These are phyloP conservation scores for Acipenser oxyrinchus DNA, from an alignment of 2,797 vertebrate genomes.

Conservation along the genomic window DNA sequence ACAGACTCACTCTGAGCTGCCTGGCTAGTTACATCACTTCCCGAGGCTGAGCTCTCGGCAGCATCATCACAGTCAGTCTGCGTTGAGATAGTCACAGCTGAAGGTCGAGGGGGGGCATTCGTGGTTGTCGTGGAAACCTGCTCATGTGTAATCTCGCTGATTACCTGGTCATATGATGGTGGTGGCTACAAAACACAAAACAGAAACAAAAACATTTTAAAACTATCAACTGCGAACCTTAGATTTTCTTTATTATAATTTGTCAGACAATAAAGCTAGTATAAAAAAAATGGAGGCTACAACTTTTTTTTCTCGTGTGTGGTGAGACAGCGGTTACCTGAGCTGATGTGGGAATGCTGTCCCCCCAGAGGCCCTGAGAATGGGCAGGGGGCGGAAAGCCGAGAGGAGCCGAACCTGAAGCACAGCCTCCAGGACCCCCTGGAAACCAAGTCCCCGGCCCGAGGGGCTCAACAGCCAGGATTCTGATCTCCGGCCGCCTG, in stretches of 20 bases:
- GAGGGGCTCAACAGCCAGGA: constrained; percentile 79
- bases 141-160: constrained; percentile 84
- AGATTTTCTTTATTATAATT: background rate
- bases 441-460: constrained; percentile 68
- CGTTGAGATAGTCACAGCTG: constrained; percentile 68
- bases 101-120: constrained; percentile 59
- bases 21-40: constrained; percentile 46
- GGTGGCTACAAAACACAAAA: constrained; percentile 66
- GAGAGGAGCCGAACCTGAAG: constrained; percentile 43
- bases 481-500: constrained; percentile 85
- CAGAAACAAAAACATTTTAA: constrained; percentile 19
- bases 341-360: constrained; percentile 54
- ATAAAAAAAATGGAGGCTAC: background rate
- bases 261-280: background rate
- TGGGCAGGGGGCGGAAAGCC: constrained; percentile 57
- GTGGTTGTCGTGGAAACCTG: constrained; percentile 61
- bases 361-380: constrained; percentile 58
- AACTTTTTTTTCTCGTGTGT: background rate
- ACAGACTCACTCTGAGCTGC: constrained; percentile 38
- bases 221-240: background rate
- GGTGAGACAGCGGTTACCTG: constrained; percentile 52
- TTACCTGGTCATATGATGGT: constrained; percentile 89
- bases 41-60: constrained; percentile 41
- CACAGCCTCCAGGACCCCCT: constrained; percentile 48
- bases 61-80: constrained; percentile 73